Base-by-base conservation (phyloP, 2,113 vertebrate species). In the Catharus fuscescens region DNA sequence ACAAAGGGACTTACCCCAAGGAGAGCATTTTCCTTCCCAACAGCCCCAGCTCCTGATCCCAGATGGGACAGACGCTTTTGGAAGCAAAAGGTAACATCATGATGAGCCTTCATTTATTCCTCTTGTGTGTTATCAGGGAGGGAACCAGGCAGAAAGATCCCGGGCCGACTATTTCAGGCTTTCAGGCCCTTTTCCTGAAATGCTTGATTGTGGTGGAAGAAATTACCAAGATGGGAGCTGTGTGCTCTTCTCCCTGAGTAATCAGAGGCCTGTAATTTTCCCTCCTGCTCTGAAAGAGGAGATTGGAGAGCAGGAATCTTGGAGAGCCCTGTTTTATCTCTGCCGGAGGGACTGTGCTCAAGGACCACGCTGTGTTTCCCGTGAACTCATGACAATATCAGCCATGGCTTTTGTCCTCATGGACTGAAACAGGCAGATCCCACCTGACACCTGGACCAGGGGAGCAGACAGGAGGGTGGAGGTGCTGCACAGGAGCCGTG, bases 211-310 rank as follows among this genome's bases (percentile, higher is more conserved):
- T 89, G 81, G 86, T 81, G 61, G 89, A 96, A 95, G 80, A 95
- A 95, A 93, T 95, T 93, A 91, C n/a, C 0, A 88, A 96, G 89
- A 94, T 92, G 77, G 73, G 88, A 95, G 95, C 26, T 79, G 57
- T 54, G 44, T 0, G 1, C 84, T 87, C 40, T 64, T 95, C 83
- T 95, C 86, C 81, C 48, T 50, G 70, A 84, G 84, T 89, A 96
- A 97, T 95, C 93, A 95, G 91, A 92, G 73, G 84, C 36, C 77
- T 85, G 86, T 87, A 76, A 95, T 96, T 95, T 97, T 87, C 83
- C 47, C 44, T 81, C 13, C 66, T 87, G 26, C 77, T 67, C 53
- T 56, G 88, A 83, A 66, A 84, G 64, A 76, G 53, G 31, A 52
- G 81, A 60, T 18, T 67, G 84, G 53, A 90, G 85, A 57, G 7